Evolutionary conservation across 37 sponge, comb jelly and placozoan genomes (phyloP).

Genomic region (Mnemiopsis leidyi): DNA sequence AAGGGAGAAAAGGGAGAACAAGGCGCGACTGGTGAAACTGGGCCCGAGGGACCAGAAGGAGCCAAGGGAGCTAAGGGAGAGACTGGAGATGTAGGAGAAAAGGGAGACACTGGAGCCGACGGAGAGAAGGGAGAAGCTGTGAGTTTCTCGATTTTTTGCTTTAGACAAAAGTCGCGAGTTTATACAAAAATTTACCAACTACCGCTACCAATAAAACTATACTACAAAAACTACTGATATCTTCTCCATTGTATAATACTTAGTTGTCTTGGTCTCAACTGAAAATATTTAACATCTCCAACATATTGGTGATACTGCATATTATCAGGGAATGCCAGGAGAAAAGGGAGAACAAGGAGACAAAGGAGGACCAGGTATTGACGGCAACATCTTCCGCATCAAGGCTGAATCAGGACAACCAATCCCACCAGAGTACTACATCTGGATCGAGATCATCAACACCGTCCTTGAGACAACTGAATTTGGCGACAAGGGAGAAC

Average conservation of each 20-base stretch:
- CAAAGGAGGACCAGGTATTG: conserved; percentile 5
- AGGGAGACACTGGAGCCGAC: conserved; percentile 11
- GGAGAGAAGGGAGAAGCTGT: conserved; percentile 14
- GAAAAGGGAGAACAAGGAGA: conserved; percentile 2
- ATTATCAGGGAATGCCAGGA: not conserved
- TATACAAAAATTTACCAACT: too few species aligned
- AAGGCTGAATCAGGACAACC: not conserved
- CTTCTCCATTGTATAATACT: too few species aligned
- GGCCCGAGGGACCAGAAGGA: not conserved
- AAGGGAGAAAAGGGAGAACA: not conserved
- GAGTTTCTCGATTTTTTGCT: too few species aligned
- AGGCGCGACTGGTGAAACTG: not conserved
- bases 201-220: too few species aligned
- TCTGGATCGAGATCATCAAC: conserved; percentile 15
- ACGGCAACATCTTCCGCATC: conserved; percentile 44
- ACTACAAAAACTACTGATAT: too few species aligned
- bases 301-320: not conserved
- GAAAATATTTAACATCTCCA: too few species aligned
- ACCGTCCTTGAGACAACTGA: not conserved
- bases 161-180: too few species aligned
- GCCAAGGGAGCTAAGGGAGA: conserved; percentile 6
- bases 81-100: conserved; percentile 19
- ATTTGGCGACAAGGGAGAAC: conserved; percentile 42
- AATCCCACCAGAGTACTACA: conserved; percentile 1
- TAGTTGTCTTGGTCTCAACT: too few species aligned